Evolutionary conservation across 2,113 vertebrate genomes (phyloP).

Genomic region (Mungos mungo): DNA sequence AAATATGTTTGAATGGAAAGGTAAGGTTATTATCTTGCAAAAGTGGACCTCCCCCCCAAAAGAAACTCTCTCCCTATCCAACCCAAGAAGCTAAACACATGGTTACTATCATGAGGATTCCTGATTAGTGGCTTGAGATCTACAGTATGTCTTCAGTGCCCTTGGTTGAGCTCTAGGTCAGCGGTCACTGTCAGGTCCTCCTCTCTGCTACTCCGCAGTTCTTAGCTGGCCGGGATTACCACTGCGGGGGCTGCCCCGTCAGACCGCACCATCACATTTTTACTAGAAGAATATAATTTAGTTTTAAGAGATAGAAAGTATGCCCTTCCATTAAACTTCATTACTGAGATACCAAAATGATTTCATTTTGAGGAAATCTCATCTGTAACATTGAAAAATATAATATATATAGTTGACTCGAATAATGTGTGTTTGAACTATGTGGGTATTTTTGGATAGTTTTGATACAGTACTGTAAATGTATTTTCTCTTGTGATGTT

Average conservation of each 20-base stretch:
- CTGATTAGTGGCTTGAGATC: neutral
- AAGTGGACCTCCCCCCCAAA: neutral
- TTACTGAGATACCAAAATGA: conserved; percentile 50
- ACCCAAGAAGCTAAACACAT: neutral
- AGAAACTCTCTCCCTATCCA: neutral
- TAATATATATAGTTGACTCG: neutral
- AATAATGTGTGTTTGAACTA: neutral
- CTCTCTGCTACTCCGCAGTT: neutral
- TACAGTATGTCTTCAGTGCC: neutral
- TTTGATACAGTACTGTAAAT: neutral
- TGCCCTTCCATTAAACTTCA: neutral
- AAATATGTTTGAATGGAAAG: conserved; percentile 43
- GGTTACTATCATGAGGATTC: neutral
- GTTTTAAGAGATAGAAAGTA: neutral
- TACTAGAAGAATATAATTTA: conserved; percentile 15
- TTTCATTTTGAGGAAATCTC: conserved; percentile 36
- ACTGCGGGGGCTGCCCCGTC: neutral
- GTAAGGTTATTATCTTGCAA: conserved; percentile 34
- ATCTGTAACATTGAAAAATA: conserved; percentile 35
- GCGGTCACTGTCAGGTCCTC: neutral
- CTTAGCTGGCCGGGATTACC: neutral
- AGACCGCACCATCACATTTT: neutral
- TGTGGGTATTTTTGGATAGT: neutral
- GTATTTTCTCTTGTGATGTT: neutral
- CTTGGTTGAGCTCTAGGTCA: neutral